A percentile compares a stretch with the other conserved stretches of the same genome.
Evolutionary conservation across 2,113 vertebrate genomes (phyloP).

Genomic region (Sisor rabdophorus): DNA sequence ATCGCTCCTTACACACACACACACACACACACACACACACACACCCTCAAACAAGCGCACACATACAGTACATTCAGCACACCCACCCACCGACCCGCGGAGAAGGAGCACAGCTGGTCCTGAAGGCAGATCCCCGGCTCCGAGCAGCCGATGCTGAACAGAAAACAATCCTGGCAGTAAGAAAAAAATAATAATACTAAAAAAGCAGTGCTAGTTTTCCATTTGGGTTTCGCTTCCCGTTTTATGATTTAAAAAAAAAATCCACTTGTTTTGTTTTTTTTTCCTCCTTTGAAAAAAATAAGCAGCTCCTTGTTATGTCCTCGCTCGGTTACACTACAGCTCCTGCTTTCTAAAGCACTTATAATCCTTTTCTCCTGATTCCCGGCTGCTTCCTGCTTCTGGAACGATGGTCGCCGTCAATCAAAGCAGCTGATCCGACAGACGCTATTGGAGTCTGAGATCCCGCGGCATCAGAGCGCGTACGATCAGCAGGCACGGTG

Average conservation of each 20-base stretch:
- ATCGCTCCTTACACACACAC: slow-evolving; percentile 5
- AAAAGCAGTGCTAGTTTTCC: not conserved
- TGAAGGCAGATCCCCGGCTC: slow-evolving; percentile 11
- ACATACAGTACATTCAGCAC: slow-evolving; percentile 1
- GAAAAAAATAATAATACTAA: not conserved
- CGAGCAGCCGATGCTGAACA: slow-evolving; percentile 37
- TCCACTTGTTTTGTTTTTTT: slow-evolving; percentile 14
- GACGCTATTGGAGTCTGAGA: slow-evolving; percentile 54
- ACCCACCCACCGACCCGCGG: slow-evolving; percentile 11
- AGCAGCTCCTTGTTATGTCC: slow-evolving; percentile 23
- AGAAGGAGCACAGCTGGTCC: slow-evolving; percentile 19
- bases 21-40: not conserved
- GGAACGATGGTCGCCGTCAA: slow-evolving; percentile 53
- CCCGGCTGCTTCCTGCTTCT: slow-evolving; percentile 53
- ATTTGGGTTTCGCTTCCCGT: not conserved
- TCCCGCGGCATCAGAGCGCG: slow-evolving; percentile 59
- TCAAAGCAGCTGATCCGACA: slow-evolving; percentile 61
- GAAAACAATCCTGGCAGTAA: slow-evolving; percentile 12
- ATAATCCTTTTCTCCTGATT: slow-evolving; percentile 47
- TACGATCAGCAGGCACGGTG: slow-evolving; percentile 39
- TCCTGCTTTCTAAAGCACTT: slow-evolving; percentile 45
- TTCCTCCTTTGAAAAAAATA: too few species aligned
- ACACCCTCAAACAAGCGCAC: not conserved
- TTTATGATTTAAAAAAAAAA: slow-evolving; percentile 15
- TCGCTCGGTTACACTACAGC: slow-evolving; percentile 18